Percentiles rank a stretch among this genome's conserved stretches.
Conservation (phyloP, 2,888 invertebrate species). For the Mechanitis messenoides region DNA sequence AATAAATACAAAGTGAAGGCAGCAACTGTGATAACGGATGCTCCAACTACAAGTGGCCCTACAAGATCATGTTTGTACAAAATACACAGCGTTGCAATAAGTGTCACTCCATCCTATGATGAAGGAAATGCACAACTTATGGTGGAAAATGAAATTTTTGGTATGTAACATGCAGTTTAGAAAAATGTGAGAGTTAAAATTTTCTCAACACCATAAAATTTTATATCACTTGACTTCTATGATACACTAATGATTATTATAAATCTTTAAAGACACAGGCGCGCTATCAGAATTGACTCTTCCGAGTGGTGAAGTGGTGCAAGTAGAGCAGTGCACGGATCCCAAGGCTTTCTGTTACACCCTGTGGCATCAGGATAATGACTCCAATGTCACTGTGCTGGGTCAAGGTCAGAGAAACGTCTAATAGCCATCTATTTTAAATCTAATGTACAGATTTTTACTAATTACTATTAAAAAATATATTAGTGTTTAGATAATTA, state of each 20-base stretch:
- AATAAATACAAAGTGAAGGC: slow-evolving; percentile 51
- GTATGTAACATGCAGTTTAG: slow-evolving; percentile 35
- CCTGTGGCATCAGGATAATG: slow-evolving; percentile 80
- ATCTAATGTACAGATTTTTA: no score
- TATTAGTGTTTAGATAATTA: no score
- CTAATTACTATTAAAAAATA: no score
- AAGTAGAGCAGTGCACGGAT: slow-evolving; percentile 71
- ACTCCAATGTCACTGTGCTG: slow-evolving; percentile 79
- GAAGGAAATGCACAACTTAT: slow-evolving; percentile 56
- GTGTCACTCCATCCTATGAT: slow-evolving; percentile 59
- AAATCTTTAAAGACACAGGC: slow-evolving; percentile 44
- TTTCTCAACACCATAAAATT: no score
- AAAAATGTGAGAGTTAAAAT: no score
- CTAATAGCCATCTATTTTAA: not conserved
- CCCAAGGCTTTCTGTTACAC: slow-evolving; percentile 84
- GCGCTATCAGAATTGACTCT: slow-evolving; percentile 48
- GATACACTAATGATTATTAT: not conserved
- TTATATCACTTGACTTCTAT: no score
- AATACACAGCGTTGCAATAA: slow-evolving; percentile 54
- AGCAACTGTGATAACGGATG: slow-evolving; percentile 40
- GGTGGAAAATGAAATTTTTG: slow-evolving; percentile 59
- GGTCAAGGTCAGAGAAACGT: slow-evolving; percentile 79
- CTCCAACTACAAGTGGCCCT: slow-evolving; percentile 46
- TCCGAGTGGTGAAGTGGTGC: slow-evolving; percentile 52
- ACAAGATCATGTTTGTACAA: slow-evolving; percentile 62